Conservation (phyloP, 2,888 invertebrate genomes). For the Acanthococcus lagerstroemiae region DNA sequence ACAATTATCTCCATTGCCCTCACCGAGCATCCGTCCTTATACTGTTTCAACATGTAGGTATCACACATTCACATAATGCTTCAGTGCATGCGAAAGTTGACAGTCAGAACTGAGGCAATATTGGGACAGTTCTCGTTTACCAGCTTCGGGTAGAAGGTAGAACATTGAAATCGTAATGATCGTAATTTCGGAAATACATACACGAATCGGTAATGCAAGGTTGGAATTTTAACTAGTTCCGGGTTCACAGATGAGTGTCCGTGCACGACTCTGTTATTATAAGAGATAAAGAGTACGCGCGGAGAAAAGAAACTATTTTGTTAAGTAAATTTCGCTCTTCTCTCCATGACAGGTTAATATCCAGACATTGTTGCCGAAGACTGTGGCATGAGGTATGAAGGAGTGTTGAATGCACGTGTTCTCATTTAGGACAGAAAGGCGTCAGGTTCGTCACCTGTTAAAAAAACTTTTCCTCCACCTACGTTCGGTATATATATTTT, state of each 20-base stretch:
- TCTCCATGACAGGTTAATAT: conserved; percentile 6
- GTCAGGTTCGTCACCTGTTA: conserved; percentile 27
- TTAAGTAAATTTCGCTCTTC: conserved; percentile 6
- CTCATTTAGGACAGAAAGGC: conserved; percentile 28
- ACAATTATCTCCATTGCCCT: no score
- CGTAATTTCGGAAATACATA: no score
- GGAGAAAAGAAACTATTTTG: conserved; percentile 9
- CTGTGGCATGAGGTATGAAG: not conserved
- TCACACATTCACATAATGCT: no score
- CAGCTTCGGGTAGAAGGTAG: no score
- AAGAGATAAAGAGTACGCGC: not conserved
- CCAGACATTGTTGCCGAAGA: conserved; percentile 5
- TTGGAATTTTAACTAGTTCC: conserved; percentile 8
- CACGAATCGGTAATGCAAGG: not conserved
- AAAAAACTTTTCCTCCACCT: conserved; percentile 22
- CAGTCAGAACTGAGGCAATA: no score
- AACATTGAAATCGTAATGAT: no score
- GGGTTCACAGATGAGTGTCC: not conserved
- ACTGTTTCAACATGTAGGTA: no score
- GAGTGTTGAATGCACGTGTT: conserved; percentile 24
- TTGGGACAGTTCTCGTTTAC: no score
- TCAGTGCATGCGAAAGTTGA: no score
- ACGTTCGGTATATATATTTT: not conserved
- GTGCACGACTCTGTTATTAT: not conserved
- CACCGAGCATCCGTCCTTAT: no score